Percentiles rank a stretch among this genome's conserved stretches.
Evolutionary conservation across 1,140 invertebrate species (phyloP).

Genomic region (Tetramorium simillimum): DNA sequence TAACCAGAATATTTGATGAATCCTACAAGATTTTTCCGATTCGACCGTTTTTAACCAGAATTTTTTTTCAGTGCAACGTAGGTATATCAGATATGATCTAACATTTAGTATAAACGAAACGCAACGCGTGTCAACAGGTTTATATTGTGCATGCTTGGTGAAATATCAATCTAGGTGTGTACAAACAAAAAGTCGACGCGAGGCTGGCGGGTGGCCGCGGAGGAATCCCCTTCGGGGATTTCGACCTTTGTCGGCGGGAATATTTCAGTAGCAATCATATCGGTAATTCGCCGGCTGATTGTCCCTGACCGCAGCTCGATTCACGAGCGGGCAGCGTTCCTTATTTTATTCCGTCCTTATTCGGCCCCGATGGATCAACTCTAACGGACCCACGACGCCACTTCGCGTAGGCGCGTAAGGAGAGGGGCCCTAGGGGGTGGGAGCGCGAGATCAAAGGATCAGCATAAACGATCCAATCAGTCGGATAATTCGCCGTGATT

Average conservation of each 20-base stretch:
- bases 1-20: no score
- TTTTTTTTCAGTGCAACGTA: no score
- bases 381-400: constrained; percentile 74
- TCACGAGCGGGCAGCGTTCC: constrained; percentile 78
- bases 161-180: constrained; percentile 35
- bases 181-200: neutral
- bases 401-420: constrained; percentile 21
- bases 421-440: constrained; percentile 39
- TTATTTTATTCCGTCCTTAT: constrained; percentile 84
- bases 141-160: neutral
- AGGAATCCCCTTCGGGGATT: constrained; percentile 24
- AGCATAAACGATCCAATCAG: constrained; percentile 86
- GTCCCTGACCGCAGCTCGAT: constrained; percentile 84
- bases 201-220: constrained; percentile 10
- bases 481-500: constrained; percentile 85
- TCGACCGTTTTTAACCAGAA: no score
- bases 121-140: neutral
- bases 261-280: constrained; percentile 86
- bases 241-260: constrained; percentile 83
- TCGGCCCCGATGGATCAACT: constrained; percentile 83
- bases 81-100: no score
- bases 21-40: no score
- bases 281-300: constrained; percentile 85
- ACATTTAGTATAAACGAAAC: neutral
- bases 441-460: constrained; percentile 83